Base-by-base conservation (phyloP, 2,797 vertebrate species). In the Pseudochirops cupreus region DNA sequence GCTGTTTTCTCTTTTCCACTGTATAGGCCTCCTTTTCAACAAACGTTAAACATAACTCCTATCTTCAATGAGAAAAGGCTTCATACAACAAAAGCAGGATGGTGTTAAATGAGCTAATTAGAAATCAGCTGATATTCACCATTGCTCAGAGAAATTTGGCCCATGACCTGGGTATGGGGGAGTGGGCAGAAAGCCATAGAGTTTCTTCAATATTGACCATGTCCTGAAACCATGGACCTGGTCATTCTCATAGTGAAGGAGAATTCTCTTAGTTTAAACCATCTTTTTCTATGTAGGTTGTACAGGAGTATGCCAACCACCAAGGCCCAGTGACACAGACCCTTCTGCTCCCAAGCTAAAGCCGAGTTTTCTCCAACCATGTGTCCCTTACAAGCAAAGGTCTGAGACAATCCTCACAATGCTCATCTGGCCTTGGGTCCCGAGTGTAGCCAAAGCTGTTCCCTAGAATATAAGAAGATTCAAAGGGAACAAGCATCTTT, bases 11-110 rank as follows among this genome's bases (percentile, higher is more conserved):
- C 82, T 92, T 97, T 52, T 93, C 92, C 92, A 90, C 14, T 67
- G 91, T 54, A 54, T 91, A 93, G 62, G 52, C 93, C 53, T 95
- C 55, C 89, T 82, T 95, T 94, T 94, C 93, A 55, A 93, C 93
- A 89, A 92, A 53, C 92, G 94, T 6, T 56, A 90, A 96, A 93
- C 91, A 52, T 90, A 56, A 92, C n/a, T 89, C 50, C 50, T 94
- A 2, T 57, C 57, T 56, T 58, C 28, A 92, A 94, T 92, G 9
- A 1, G 13, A 3, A 57, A 24, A 29, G 59, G n/a, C 10, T 52
- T 52, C 95, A 94, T 5, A 11, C 33, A 74, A 57, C 33, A 46
- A 82, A 14, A 56, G 59, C 13, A 56, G 62, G 21, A 7, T n/a
- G 33, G 39, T 7, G 39, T 0, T 16, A 24, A 29, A 4, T 4